Conservation (phyloP, 2,797 vertebrate species). For the Acrossocheilus wenchowensis region DNA sequence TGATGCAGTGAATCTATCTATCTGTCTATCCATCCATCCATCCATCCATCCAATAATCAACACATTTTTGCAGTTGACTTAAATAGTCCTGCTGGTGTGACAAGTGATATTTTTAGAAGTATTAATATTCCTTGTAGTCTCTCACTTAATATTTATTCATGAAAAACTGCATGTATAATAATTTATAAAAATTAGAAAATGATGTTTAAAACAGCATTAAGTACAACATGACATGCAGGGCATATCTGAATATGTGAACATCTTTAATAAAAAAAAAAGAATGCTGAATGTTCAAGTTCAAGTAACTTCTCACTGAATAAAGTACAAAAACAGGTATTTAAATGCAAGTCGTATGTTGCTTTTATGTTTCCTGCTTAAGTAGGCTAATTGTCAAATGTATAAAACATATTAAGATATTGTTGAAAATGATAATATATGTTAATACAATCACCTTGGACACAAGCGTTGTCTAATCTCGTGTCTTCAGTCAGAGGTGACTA, state of each 20-base stretch:
- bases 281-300: background rate
- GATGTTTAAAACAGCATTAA: background rate
- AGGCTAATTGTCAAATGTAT: background rate
- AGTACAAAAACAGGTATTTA: background rate
- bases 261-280: background rate
- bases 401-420: background rate
- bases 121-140: background rate
- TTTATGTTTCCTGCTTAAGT: background rate
- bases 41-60: background rate
- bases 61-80: background rate
- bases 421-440: background rate
- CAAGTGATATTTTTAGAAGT: too few species aligned
- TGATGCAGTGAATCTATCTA: background rate
- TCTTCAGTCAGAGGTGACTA: background rate
- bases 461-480: background rate
- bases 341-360: background rate
- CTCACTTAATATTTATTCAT: background rate
- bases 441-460: slow-evolving; percentile 64
- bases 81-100: background rate
- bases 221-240: background rate
- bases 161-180: background rate
- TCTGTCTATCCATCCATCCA: background rate
- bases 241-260: background rate
- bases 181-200: background rate
- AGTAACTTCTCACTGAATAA: background rate